Conservation (phyloP, 1,140 invertebrate species). For the Brachionus rotundiformis region DNA sequence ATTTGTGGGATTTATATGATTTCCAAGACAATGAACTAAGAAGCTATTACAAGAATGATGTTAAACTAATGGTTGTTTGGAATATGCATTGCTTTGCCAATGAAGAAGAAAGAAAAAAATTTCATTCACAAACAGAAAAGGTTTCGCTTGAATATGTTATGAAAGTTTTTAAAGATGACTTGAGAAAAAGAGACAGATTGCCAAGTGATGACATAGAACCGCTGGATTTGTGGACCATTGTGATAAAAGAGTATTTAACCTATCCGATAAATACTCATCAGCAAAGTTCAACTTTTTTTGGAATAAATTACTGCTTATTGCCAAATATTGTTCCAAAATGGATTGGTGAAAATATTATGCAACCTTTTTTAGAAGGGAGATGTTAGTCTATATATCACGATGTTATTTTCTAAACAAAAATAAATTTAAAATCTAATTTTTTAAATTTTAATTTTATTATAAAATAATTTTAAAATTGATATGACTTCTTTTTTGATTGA, state of each 20-base stretch:
- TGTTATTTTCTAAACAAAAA: too few relatives aligned
- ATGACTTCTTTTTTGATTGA: too few relatives aligned
- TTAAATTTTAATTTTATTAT: not conserved
- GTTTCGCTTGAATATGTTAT: not conserved
- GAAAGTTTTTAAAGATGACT: constrained; percentile 40
- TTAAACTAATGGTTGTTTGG: constrained; percentile 48
- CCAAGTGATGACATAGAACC: constrained; percentile 21
- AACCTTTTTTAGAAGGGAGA: constrained; percentile 24
- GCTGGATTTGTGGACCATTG: constrained; percentile 34
- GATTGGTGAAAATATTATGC: not conserved
- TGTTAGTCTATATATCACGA: not conserved
- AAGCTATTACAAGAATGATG: constrained; percentile 42
- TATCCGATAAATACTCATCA: constrained; percentile 43
- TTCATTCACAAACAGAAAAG: constrained; percentile 19
- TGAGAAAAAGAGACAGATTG: constrained; percentile 9
- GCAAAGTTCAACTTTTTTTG: constrained; percentile 42
- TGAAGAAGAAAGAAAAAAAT: constrained; percentile 37
- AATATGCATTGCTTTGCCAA: constrained; percentile 44
- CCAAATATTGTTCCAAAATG: constrained; percentile 34
- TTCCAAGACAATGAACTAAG: constrained; percentile 23
- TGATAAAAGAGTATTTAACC: constrained; percentile 36
- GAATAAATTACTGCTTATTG: constrained; percentile 37
- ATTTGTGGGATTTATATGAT: constrained; percentile 36
- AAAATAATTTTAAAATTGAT: not conserved
- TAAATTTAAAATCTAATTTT: too few relatives aligned